These are phyloP conservation scores for Drosophila obscura DNA, from an alignment of 1,140 invertebrate genomes.

Conservation along the genomic window DNA sequence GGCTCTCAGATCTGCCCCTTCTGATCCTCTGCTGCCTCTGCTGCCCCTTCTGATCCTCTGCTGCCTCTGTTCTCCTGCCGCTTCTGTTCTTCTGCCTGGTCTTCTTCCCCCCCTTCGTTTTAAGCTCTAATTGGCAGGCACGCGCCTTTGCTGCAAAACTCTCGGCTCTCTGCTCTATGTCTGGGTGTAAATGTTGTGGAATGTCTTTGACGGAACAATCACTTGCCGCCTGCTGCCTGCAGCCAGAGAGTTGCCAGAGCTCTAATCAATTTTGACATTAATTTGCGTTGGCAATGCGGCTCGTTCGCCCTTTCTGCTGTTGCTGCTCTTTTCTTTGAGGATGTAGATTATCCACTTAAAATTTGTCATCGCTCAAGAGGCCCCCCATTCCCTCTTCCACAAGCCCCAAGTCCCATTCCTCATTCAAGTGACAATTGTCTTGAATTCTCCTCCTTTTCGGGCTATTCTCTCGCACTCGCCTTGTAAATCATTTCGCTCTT, in stretches of 20 bases:
- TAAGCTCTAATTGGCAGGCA: conserved; percentile 67
- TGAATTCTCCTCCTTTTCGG: conserved; percentile 34
- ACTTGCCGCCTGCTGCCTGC: neutral
- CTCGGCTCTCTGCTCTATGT: too few relatives aligned
- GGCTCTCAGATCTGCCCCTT: too few relatives aligned
- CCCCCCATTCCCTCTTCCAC: too few relatives aligned
- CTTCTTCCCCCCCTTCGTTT: conserved; percentile 11
- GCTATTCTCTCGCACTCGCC: conserved; percentile 6
- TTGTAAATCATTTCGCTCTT: conserved; percentile 69
- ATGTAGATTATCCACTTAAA: conserved; percentile 77
- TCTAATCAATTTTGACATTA: conserved; percentile 81
- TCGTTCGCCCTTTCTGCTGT: conserved; percentile 49
- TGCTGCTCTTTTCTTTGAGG: conserved; percentile 1
- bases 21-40: conserved; percentile 20
- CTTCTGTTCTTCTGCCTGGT: conserved; percentile 2
- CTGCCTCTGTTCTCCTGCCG: neutral
- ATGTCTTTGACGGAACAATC: conserved; percentile 10
- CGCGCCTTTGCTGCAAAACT: conserved; percentile 45
- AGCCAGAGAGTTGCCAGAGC: conserved; percentile 29
- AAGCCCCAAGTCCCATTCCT: too few relatives aligned
- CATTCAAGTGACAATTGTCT: conserved; percentile 70
- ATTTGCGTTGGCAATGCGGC: conserved; percentile 62
- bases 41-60: conserved; percentile 10
- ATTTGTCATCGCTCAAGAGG: conserved; percentile 54
- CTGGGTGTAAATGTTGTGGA: conserved; percentile 12